phyloP scores from a whole-genome alignment of 2,888 invertebrate species.

The Acronicta leporina region DNA sequence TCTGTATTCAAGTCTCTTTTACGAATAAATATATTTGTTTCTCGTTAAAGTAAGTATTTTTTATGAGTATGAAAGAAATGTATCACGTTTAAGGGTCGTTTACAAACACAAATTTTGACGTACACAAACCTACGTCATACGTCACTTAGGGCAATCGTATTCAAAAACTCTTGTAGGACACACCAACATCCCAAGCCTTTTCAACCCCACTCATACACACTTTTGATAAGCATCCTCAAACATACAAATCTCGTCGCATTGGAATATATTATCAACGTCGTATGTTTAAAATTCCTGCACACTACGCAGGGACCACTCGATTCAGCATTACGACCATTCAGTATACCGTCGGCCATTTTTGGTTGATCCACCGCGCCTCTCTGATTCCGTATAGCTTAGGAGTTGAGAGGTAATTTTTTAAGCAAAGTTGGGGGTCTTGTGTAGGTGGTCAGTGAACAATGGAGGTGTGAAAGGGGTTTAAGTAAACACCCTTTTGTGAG shows the following conservation, averaged over 20 bases:
- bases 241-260: conserved; percentile 57
- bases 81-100: no score
- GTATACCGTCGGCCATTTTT: conserved; percentile 60
- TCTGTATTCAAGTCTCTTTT: no score
- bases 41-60: no score
- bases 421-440: conserved; percentile 60
- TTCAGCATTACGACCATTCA: conserved; percentile 79
- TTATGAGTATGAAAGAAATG: no score
- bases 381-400: conserved; percentile 30
- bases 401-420: conserved; percentile 51
- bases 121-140: neutral
- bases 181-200: conserved; percentile 50
- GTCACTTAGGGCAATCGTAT: conserved; percentile 24
- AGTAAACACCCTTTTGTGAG: conserved; percentile 87
- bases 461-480: conserved; percentile 88
- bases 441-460: conserved; percentile 75
- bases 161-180: conserved; percentile 19
- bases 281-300: conserved; percentile 78
- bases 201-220: conserved; percentile 52
- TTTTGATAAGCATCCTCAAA: conserved; percentile 49
- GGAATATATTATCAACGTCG: conserved; percentile 67
- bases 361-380: conserved; percentile 58
- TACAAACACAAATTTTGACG: no score
- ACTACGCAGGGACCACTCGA: conserved; percentile 74
- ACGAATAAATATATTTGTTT: no score